Base-by-base conservation (phyloP, 2,113 vertebrate genomes). In the Sciurus niger region DNA sequence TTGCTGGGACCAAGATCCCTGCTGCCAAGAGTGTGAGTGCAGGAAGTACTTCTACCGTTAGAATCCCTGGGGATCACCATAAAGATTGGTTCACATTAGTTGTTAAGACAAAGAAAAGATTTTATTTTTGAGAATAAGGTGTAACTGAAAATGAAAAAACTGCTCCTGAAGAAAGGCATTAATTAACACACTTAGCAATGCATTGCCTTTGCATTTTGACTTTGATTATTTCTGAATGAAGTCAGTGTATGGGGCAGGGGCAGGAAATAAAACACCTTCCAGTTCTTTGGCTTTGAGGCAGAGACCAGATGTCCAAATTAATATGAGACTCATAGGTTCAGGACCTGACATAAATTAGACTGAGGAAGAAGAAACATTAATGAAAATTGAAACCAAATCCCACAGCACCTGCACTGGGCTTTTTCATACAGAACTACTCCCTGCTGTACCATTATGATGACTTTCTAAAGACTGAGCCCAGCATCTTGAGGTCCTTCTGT, bases 261-360 rank as follows among this genome's bases (percentile, higher is more conserved):
- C 20, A 16, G 10, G n/a, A 72, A 92, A 93, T 92, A 84, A 97
- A 95, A 89, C 18, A 73, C 40, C 51, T 89, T 87, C 16, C 48
- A 60, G 58, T 13, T 84, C 84, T 93, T 93, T 79, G 67, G 17
- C 9, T 94, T 93, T 18, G 48, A 80, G 87, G 46, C 18, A 93
- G 76, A 87, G 65, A 84, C 72, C 46, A 97, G 84, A 51, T 96
- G 94, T 92, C 72, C 73, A 88, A 96, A 90, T 97, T 82, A 94
- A 93, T 89, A 90, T 83, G 58, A 96, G 32, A 93, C 86, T 97
- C 76, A 82, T 58, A 88, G 22, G 88, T 79, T n/a, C 40, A 79
- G 76, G n/a, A 84, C 11, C 76, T 82, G 80, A 87, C 68, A 77
- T 72, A 96, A 90, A 92, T 92, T 92, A 95, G 74, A 68, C 30